A percentile compares a stretch with the other conserved stretches of the same genome.
Evolutionary conservation across 1,140 invertebrate species (phyloP).

Genomic region (Neodiprion fabricii): DNA sequence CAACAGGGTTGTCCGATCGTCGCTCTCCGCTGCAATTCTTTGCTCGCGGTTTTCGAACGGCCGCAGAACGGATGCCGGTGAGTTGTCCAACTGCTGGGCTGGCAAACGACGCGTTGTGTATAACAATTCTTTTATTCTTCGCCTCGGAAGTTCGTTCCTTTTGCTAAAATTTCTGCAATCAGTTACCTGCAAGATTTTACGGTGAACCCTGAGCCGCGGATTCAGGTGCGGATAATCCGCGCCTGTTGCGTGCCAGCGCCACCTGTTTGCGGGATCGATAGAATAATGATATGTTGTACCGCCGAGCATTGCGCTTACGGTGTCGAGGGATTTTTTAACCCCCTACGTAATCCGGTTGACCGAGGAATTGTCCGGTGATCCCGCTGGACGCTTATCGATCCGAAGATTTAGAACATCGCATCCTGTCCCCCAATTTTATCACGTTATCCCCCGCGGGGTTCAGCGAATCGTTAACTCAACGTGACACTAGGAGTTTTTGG

Average conservation of each 20-base stretch:
- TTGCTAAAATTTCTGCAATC: too few species aligned
- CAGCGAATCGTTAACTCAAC: neutral
- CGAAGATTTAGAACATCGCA: too few species aligned
- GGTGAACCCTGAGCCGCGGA: neutral
- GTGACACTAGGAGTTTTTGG: neutral
- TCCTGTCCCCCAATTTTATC: neutral
- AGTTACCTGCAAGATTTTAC: too few species aligned
- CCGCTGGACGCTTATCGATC: too few species aligned
- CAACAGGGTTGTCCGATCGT: neutral
- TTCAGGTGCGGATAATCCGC: neutral
- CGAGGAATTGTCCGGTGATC: neutral
- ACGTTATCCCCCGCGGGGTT: neutral
- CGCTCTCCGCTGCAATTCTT: neutral
- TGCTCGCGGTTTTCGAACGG: neutral
- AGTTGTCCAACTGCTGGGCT: constrained; percentile 39
- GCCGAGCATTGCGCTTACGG: neutral
- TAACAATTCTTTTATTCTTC: too few species aligned
- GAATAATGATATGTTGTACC: neutral
- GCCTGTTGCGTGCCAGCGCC: constrained; percentile 1
- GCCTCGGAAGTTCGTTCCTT: too few species aligned
- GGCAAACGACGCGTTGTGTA: neutral
- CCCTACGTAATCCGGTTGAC: neutral
- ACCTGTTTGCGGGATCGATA: neutral
- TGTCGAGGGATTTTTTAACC: neutral
- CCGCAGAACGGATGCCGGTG: neutral